Conservation (phyloP, 2,888 invertebrate genomes). For the Diadegma fenestrale region DNA sequence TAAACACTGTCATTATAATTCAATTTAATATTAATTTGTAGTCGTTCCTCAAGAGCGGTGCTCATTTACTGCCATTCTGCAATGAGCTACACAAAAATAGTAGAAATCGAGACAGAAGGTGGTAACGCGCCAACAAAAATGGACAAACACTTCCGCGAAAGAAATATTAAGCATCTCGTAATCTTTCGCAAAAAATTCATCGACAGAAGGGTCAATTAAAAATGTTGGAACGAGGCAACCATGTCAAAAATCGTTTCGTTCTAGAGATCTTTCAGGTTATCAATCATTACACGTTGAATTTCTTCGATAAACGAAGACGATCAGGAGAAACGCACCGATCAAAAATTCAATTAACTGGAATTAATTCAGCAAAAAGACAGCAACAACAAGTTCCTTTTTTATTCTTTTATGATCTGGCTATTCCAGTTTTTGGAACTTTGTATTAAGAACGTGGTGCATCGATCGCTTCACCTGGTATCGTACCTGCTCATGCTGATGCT, state of each 20-base stretch:
- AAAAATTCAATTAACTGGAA: background rate
- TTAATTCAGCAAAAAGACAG: background rate
- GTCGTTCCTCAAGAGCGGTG: slow-evolving; percentile 73
- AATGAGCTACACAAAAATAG: slow-evolving; percentile 8
- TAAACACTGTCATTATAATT: slow-evolving; percentile 80
- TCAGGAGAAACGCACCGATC: background rate
- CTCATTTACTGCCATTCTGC: slow-evolving; percentile 68
- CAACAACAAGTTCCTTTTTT: background rate
- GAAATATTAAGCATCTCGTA: background rate
- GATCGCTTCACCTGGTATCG: background rate
- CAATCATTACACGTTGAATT: background rate
- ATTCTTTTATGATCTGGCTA: background rate
- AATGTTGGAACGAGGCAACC: no score
- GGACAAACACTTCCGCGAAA: background rate
- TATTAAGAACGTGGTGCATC: background rate
- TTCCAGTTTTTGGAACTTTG: background rate
- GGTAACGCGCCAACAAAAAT: background rate
- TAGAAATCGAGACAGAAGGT: background rate
- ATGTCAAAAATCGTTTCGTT: no score
- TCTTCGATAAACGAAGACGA: background rate
- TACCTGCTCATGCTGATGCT: slow-evolving; percentile 22
- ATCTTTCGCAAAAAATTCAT: background rate
- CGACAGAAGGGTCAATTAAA: background rate
- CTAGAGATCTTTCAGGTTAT: background rate
- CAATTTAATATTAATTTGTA: slow-evolving; percentile 80